These are phyloP conservation scores for Papilio demoleus DNA, from an alignment of 2,888 invertebrate genomes.

Conservation along the genomic window DNA sequence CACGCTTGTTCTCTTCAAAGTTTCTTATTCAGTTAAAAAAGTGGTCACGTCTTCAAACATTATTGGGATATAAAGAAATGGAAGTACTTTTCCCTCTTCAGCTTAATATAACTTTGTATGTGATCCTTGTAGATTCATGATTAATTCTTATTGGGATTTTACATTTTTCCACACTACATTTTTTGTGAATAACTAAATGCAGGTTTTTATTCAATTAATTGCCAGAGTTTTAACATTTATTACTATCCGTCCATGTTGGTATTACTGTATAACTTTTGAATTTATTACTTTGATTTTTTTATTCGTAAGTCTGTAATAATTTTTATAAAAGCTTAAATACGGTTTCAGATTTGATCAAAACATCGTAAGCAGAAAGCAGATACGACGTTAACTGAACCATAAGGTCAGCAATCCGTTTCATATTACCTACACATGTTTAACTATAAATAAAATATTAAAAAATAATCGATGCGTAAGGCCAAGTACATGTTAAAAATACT, in stretches of 20 bases:
- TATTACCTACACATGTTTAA: constrained; percentile 24
- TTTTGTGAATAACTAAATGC: too few relatives aligned
- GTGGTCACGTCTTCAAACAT: not conserved
- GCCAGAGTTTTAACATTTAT: not conserved
- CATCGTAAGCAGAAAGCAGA: constrained; percentile 8
- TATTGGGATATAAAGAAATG: not conserved
- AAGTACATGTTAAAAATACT: constrained; percentile 1
- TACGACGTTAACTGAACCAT: constrained; percentile 13
- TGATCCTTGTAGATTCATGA: not conserved
- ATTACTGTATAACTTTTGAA: not conserved
- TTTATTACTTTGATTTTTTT: not conserved
- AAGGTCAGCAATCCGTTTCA: constrained; percentile 27
- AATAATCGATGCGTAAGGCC: constrained; percentile 12
- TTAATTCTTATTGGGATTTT: not conserved
- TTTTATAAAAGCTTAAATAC: not conserved
- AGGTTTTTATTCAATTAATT: too few relatives aligned
- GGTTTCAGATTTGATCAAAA: not conserved
- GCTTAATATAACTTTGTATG: not conserved
- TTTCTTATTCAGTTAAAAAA: constrained; percentile 26
- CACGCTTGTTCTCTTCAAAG: constrained; percentile 23
- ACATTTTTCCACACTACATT: too few relatives aligned
- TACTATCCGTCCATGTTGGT: not conserved
- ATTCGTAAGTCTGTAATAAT: too few relatives aligned
- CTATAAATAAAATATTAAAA: constrained; percentile 17
- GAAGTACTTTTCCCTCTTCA: not conserved